Conservation (phyloP, 2,888 invertebrate species). For the Herminia tarsipennalis region DNA sequence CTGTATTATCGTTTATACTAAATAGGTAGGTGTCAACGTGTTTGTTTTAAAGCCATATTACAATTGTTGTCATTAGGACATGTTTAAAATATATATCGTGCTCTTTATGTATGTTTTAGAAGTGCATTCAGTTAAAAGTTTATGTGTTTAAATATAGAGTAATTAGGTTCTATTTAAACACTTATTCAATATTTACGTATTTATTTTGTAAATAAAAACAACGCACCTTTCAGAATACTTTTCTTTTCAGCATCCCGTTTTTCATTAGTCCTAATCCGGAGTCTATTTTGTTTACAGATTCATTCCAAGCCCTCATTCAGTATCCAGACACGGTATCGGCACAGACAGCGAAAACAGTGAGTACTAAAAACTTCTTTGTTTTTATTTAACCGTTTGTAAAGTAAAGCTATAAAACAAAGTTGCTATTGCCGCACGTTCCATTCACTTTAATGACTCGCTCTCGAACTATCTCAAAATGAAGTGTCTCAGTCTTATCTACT, state of each 20-base stretch:
- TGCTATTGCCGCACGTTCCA: slow-evolving; percentile 78
- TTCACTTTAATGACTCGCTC: slow-evolving; percentile 78
- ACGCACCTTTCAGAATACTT: slow-evolving; percentile 17
- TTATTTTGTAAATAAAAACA: no score
- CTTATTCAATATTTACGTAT: no score
- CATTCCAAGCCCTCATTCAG: slow-evolving; percentile 99
- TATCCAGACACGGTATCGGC: slow-evolving; percentile 98
- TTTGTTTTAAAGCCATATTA: not conserved
- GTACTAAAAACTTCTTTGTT: slow-evolving; percentile 79
- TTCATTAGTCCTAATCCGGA: slow-evolving; percentile 33
- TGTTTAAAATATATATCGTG: slow-evolving; percentile 11
- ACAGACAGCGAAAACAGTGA: slow-evolving; percentile 97
- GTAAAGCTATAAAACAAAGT: slow-evolving; percentile 79
- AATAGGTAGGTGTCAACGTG: not conserved
- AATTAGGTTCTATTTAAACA: no score
- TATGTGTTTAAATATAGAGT: no score
- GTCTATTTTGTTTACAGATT: slow-evolving; percentile 88
- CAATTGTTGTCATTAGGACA: slow-evolving; percentile 11
- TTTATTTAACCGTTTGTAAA: slow-evolving; percentile 78
- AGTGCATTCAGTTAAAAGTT: no score
- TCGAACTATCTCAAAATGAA: slow-evolving; percentile 75
- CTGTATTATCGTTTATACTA: not conserved
- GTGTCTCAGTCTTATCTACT: slow-evolving; percentile 59
- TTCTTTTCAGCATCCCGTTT: slow-evolving; percentile 32
- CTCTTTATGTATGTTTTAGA: no score